Base-by-base conservation (phyloP, 2,113 vertebrate species). In the Arenaria interpres region DNA sequence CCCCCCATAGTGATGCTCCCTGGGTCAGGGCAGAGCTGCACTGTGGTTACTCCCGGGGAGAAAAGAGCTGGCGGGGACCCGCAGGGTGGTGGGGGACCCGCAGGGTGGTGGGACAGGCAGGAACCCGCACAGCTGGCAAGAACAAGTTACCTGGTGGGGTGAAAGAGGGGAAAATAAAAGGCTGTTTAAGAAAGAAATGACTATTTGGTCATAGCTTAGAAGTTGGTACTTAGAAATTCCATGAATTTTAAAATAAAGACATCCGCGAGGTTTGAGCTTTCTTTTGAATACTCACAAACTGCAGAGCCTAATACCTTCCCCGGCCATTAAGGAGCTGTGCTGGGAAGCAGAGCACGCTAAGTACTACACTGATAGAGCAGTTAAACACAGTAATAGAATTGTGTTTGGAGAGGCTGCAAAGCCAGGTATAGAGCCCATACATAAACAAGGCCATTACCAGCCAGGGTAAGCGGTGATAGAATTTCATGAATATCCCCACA, bases 161-260 rank as follows among this genome's bases (percentile, higher is more conserved):
- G 46, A 19, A 56, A 54, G 16, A 32, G 21, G 12, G 6, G 10
- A 8, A 17, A 56, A 43, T 10, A 69, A 63, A 71, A 85, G 41
- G 59, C 46, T 84, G 46, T 93, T 95, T 76, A 86, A 41, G 88
- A 85, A 85, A 67, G 88, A 78, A 94, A 90, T 60, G 37, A 60
- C 63, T 91, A 4, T 94, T 89, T 95, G 93, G 88, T 92, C 93
- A 74, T 67, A 77, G 91, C 91, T 95, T 94, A 95, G 75, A 59
- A 95, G 97, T 17, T 78, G 82, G 91, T 96, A 72, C 96, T 97
- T 97, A 97, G 94, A 97, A 97, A 97, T 97, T 97, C 95, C 90
- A 97, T 97, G 95, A 94, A 96, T 97, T 97, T 97, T 97, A 97
- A 97, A 97, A 96, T 95, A 91, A 96, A 97, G 91, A 78, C 95